A percentile compares a stretch with the other conserved stretches of the same genome.
Evolutionary conservation across 2,888 invertebrate species (phyloP).

Genomic region (Mechanitis messenoides): DNA sequence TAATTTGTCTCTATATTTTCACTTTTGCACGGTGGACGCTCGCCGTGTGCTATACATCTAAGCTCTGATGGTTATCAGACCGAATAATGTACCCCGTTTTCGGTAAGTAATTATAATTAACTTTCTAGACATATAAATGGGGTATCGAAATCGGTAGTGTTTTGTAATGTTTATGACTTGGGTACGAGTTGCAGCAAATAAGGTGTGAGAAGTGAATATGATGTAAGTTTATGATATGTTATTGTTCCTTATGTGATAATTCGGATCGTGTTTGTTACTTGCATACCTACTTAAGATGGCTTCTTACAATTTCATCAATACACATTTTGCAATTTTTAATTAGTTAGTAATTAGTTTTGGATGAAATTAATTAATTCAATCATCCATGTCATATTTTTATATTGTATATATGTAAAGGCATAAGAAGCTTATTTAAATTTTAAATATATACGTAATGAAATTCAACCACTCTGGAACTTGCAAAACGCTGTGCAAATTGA

Average conservation of each 20-base stretch:
- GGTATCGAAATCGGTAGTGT: slow-evolving; percentile 31
- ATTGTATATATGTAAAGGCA: too few relatives aligned
- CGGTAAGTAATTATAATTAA: slow-evolving; percentile 43
- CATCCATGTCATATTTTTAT: too few relatives aligned
- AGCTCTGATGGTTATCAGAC: slow-evolving; percentile 27
- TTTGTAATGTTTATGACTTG: slow-evolving; percentile 27
- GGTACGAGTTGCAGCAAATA: slow-evolving; percentile 17
- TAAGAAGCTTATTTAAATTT: too few relatives aligned
- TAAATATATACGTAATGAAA: too few relatives aligned
- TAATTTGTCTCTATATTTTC: slow-evolving; percentile 15
- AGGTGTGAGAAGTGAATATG: slow-evolving; percentile 11
- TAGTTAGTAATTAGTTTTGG: too few relatives aligned
- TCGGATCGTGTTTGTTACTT: not conserved
- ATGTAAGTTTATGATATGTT: slow-evolving; percentile 9
- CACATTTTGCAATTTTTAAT: too few relatives aligned
- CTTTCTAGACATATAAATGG: slow-evolving; percentile 55
- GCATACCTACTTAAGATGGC: too few relatives aligned
- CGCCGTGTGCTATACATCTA: slow-evolving; percentile 20
- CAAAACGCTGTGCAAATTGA: too few relatives aligned
- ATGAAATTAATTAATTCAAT: too few relatives aligned
- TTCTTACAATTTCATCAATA: too few relatives aligned
- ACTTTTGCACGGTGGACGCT: slow-evolving; percentile 24
- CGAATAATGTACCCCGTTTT: slow-evolving; percentile 36
- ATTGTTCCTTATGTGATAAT: slow-evolving; percentile 6
- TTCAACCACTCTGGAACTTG: too few relatives aligned